Percentiles rank a stretch among this genome's conserved stretches.
Evolutionary conservation across 2,888 invertebrate genomes (phyloP).

Genomic region (Hypselothyrea guttata): DNA sequence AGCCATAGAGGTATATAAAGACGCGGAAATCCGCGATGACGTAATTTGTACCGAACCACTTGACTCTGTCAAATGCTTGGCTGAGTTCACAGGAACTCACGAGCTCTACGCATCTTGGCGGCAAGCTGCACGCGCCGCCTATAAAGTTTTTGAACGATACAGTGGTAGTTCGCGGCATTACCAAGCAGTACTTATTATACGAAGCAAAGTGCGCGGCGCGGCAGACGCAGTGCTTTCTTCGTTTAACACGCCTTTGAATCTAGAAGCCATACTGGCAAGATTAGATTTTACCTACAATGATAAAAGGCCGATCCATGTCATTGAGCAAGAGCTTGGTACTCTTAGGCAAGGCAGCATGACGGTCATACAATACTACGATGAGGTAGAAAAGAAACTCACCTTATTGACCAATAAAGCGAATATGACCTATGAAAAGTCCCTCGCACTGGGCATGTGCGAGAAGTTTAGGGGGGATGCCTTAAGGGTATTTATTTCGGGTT

Average conservation of each 20-base stretch:
- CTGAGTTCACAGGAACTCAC: neutral
- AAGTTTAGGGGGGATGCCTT: conserved; percentile 1
- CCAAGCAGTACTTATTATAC: neutral
- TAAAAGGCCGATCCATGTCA: conserved; percentile 4
- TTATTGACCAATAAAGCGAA: neutral
- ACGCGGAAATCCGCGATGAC: neutral
- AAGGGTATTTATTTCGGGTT: conserved; percentile 1
- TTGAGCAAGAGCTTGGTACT: conserved; percentile 4
- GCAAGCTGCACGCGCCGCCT: neutral
- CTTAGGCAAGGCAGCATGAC: conserved; percentile 1
- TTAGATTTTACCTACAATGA: conserved; percentile 6
- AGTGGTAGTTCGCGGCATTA: conserved; percentile 1
- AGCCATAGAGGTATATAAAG: neutral
- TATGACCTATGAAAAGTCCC: neutral
- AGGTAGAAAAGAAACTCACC: conserved; percentile 2
- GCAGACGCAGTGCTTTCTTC: conserved; percentile 1
- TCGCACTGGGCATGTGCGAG: neutral
- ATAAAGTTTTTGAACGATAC: neutral
- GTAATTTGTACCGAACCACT: neutral
- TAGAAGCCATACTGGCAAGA: conserved; percentile 9
- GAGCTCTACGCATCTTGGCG: conserved; percentile 2
- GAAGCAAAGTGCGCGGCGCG: neutral
- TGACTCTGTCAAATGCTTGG: conserved; percentile 1
- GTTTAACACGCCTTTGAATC: conserved; percentile 3
- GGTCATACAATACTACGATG: conserved; percentile 1